Percentiles rank a stretch among this genome's conserved stretches.
Evolutionary conservation across 2,797 vertebrate genomes (phyloP).

Genomic region (Geotria australis): DNA sequence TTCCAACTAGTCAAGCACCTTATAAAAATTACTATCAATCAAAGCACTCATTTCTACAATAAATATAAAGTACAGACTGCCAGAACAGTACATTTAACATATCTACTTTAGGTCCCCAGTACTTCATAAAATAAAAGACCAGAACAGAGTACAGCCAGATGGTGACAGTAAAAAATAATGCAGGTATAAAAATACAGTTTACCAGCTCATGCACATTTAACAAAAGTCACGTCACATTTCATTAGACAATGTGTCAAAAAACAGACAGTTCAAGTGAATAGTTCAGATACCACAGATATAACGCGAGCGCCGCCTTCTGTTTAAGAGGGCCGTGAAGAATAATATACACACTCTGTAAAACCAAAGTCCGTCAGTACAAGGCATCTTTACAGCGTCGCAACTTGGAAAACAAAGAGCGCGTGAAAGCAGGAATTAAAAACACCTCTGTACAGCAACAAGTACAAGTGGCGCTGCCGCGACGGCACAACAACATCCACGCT

Average conservation of each 20-base stretch:
- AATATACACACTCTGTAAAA: too few relatives aligned
- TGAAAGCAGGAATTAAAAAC: not conserved
- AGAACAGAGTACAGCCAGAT: not conserved
- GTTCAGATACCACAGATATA: too few relatives aligned
- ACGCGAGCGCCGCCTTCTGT: too few relatives aligned
- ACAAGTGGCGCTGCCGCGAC: not conserved
- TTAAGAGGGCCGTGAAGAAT: too few relatives aligned
- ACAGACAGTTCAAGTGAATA: too few relatives aligned
- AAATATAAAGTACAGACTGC: not conserved
- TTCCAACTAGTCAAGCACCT: not conserved
- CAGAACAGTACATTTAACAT: not conserved
- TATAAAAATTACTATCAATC: not conserved
- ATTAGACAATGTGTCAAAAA: not conserved
- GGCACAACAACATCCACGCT: conserved; percentile 1
- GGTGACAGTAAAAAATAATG: not conserved
- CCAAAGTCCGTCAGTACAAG: too few relatives aligned
- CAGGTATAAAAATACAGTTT: not conserved
- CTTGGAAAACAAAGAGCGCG: not conserved
- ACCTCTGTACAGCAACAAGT: not conserved
- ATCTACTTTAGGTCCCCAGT: not conserved
- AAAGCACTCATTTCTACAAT: not conserved
- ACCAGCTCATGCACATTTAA: not conserved
- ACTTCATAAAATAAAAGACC: not conserved
- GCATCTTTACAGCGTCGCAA: too few relatives aligned
- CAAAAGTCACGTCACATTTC: not conserved